A percentile compares a stretch with the other conserved stretches of the same genome.
phyloP scores from a whole-genome alignment of 2,797 vertebrate species.

The Vespertilio murinus region DNA sequence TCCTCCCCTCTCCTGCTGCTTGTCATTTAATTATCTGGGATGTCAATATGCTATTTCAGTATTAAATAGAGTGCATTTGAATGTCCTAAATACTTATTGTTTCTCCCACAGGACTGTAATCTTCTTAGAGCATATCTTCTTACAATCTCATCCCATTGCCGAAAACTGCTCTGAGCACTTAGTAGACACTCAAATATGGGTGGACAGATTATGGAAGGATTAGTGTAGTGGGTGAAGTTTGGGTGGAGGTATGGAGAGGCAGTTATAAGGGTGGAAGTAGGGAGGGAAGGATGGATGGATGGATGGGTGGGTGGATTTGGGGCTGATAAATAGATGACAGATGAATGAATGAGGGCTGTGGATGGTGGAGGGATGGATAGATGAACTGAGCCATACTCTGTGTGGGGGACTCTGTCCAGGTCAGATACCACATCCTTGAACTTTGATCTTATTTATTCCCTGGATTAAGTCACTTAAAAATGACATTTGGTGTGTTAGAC shows the following conservation, averaged over 20 bases:
- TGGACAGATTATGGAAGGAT: fast-evolving
- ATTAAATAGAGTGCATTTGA: fast-evolving
- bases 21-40: not conserved
- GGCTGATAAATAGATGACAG: no score
- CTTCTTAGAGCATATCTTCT: not conserved
- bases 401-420: not conserved
- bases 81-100: not conserved
- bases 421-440: not conserved
- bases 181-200: not conserved
- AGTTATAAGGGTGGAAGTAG: not conserved
- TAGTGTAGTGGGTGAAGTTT: not conserved
- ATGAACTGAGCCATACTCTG: not conserved
- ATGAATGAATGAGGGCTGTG: no score
- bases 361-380: fast-evolving
- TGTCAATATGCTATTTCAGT: not conserved
- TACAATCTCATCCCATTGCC: fast-evolving
- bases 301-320: not conserved
- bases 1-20: not conserved
- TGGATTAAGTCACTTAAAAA: not conserved
- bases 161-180: not conserved
- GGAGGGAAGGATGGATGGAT: not conserved
- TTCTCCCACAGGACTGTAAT: not conserved
- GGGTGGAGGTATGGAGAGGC: not conserved
- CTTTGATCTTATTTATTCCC: no score
- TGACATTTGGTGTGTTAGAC: not conserved